Conservation (phyloP, 2,797 vertebrate genomes). For the Cygnus olor region DNA sequence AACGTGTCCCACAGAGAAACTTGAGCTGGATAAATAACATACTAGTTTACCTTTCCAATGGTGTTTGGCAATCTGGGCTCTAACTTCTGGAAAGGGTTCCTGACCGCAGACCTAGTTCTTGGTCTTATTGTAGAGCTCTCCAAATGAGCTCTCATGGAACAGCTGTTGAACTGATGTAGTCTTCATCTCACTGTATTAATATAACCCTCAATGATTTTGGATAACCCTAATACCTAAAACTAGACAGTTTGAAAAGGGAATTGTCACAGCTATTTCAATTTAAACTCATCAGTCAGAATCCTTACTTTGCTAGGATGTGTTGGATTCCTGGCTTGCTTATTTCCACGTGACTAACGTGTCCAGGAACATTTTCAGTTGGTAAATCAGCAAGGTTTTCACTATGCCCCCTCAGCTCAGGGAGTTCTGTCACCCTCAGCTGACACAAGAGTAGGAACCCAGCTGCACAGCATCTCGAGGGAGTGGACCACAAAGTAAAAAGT, state of each 20-base stretch:
- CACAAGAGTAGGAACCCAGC: constrained; percentile 21
- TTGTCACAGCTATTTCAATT: neutral
- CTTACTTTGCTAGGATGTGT: neutral
- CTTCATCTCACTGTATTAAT: fast-evolving
- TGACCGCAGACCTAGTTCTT: neutral
- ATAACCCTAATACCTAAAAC: neutral
- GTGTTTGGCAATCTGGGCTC: neutral
- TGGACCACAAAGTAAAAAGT: neutral
- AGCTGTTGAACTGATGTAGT: neutral
- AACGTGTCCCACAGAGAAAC: neutral
- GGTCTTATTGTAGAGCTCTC: neutral
- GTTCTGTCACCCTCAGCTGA: neutral
- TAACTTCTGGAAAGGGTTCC: neutral
- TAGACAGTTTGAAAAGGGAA: neutral
- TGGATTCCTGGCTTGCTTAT: neutral
- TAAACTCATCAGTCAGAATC: neutral
- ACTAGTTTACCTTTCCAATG: neutral
- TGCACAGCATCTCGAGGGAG: constrained; percentile 12
- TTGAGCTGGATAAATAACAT: neutral
- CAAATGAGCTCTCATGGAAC: neutral
- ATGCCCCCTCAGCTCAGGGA: neutral
- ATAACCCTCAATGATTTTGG: neutral
- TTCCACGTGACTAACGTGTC: neutral
- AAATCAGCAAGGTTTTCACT: neutral
- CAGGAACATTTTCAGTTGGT: neutral